A percentile compares a stretch with the other conserved stretches of the same genome.
These are phyloP conservation scores for Xylophagus ater DNA, from an alignment of 2,888 invertebrate species.

Conservation along the genomic window DNA sequence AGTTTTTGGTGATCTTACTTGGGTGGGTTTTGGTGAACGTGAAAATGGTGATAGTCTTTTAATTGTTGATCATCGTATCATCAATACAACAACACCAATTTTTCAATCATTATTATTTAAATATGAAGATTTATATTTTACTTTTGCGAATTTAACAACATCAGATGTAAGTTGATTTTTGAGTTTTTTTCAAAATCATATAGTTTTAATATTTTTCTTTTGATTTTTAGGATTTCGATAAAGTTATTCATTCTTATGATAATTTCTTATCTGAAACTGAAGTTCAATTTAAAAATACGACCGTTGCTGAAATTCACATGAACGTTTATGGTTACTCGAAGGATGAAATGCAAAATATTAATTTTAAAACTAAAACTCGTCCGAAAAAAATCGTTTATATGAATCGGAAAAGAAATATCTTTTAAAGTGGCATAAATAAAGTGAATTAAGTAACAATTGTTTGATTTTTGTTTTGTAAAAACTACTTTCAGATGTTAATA, in stretches of 20 bases:
- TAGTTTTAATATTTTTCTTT: background rate
- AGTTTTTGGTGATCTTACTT: too few relatives aligned
- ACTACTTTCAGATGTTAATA: too few relatives aligned
- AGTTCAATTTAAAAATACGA: slow-evolving; percentile 11
- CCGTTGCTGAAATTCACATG: slow-evolving; percentile 8
- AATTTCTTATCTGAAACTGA: slow-evolving; percentile 11
- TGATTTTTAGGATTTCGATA: slow-evolving; percentile 8
- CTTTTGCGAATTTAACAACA: slow-evolving; percentile 12
- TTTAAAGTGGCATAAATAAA: too few relatives aligned
- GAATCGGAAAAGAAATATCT: too few relatives aligned
- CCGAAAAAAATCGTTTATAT: too few relatives aligned
- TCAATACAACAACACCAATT: slow-evolving; percentile 6
- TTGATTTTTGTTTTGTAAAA: too few relatives aligned
- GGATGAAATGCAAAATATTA: too few relatives aligned
- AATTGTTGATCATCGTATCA: slow-evolving; percentile 10
- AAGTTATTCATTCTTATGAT: slow-evolving; percentile 12
- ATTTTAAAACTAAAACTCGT: too few relatives aligned
- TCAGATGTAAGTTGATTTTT: slow-evolving; percentile 9
- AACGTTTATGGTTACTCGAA: slow-evolving; percentile 13
- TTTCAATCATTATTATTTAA: slow-evolving; percentile 8
- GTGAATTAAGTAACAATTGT: too few relatives aligned
- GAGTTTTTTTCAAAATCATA: too few relatives aligned
- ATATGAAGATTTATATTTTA: slow-evolving; percentile 12
- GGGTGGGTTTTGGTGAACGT: slow-evolving; percentile 13
- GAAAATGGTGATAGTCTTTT: slow-evolving; percentile 8